Conservation (phyloP, 2,888 invertebrate species). For the Ectropis crepuscularia region DNA sequence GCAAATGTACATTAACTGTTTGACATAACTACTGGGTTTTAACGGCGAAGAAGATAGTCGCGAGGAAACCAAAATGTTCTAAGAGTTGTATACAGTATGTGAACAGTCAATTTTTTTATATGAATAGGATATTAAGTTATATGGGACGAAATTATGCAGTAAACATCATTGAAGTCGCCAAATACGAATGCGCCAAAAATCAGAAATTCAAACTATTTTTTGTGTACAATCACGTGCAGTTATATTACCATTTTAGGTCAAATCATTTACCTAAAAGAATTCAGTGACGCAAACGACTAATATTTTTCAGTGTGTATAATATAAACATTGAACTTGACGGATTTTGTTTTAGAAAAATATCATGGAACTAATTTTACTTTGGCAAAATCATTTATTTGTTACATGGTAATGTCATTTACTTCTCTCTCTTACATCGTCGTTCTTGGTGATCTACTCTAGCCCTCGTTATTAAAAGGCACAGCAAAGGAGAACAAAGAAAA, state of each 20-base stretch:
- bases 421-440: too few species aligned
- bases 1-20: too few species aligned
- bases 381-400: not conserved
- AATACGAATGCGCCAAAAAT: not conserved
- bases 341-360: constrained; percentile 6
- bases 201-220: constrained; percentile 26
- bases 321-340: not conserved
- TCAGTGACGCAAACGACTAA: constrained; percentile 28
- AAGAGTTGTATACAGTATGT: too few species aligned
- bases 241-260: constrained; percentile 24
- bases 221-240: constrained; percentile 10
- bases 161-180: not conserved
- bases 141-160: too few species aligned
- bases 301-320: not conserved
- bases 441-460: too few species aligned
- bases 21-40: too few species aligned
- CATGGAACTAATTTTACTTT: not conserved
- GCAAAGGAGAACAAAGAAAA: too few species aligned
- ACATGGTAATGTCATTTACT: not conserved
- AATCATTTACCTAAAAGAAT: constrained; percentile 30
- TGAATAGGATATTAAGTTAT: too few species aligned
- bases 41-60: too few species aligned
- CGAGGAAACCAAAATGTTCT: too few species aligned
- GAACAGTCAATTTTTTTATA: too few species aligned
- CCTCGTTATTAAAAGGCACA: too few species aligned